Evolutionary conservation across 2,797 vertebrate genomes (phyloP).

Genomic region (Cetoscarus ocellatus): DNA sequence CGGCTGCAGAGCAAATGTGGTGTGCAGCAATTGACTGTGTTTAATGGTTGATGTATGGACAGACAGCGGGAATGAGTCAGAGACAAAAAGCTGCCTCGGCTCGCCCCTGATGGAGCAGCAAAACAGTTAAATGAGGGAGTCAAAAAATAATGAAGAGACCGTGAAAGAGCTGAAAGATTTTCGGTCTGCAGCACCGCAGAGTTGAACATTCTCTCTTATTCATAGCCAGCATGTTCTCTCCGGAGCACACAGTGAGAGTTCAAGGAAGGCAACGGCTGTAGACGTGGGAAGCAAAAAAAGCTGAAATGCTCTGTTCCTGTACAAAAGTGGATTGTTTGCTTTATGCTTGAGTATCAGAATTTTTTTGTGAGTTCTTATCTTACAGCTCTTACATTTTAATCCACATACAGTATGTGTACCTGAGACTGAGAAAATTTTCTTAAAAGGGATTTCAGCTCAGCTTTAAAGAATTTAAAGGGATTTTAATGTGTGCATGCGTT

Average conservation of each 20-base stretch:
- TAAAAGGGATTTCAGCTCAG: no score
- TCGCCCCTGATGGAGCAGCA: slow-evolving; percentile 14
- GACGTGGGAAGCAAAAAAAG: not conserved
- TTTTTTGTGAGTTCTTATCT: no score
- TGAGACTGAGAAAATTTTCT: no score
- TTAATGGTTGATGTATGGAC: slow-evolving; percentile 46
- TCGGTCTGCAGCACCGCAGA: not conserved
- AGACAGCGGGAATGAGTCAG: slow-evolving; percentile 23
- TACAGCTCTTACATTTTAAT: no score
- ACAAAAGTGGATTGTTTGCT: not conserved
- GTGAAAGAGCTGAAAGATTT: not conserved
- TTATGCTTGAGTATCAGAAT: not conserved
- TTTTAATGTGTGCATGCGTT: no score
- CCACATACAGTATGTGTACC: no score
- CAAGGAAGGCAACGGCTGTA: not conserved
- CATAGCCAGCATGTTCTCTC: not conserved
- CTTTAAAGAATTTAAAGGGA: no score
- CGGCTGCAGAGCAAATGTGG: slow-evolving; percentile 40
- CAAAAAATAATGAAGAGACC: slow-evolving; percentile 16
- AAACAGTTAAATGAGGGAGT: slow-evolving; percentile 18
- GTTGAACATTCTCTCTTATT: slow-evolving; percentile 5
- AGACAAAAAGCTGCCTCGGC: not conserved
- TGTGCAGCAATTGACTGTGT: slow-evolving; percentile 29
- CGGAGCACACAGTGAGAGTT: slow-evolving; percentile 1
- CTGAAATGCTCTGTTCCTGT: not conserved